Evolutionary conservation across 2,888 invertebrate species (phyloP).

Genomic region (Zootermopsis nevadensis): DNA sequence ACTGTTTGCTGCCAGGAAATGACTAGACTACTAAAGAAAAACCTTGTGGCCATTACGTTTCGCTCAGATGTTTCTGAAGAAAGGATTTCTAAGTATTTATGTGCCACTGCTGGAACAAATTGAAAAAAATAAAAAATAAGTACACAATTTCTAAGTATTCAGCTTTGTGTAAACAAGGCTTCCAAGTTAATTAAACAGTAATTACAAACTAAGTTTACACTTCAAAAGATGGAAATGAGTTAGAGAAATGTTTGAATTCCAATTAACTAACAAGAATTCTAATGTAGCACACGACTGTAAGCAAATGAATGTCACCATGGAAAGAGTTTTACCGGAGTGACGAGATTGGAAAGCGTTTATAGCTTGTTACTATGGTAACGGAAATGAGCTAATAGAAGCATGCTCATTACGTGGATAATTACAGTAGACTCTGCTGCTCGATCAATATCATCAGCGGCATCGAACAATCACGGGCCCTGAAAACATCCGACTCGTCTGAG

Average conservation of each 20-base stretch:
- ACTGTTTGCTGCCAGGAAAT: too few relatives aligned
- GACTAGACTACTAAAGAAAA: too few relatives aligned
- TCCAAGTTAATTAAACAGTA: conserved; percentile 5
- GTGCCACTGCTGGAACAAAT: too few relatives aligned
- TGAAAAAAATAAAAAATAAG: too few relatives aligned
- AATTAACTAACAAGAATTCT: background rate
- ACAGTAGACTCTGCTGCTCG: too few relatives aligned
- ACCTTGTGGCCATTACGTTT: too few relatives aligned
- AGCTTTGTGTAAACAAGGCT: background rate
- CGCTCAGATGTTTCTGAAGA: too few relatives aligned
- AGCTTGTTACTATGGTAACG: background rate
- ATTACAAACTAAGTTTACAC: background rate
- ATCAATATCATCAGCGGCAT: too few relatives aligned
- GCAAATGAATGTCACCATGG: background rate
- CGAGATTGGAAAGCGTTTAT: background rate
- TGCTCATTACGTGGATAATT: background rate
- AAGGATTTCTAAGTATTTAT: too few relatives aligned
- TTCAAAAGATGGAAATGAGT: background rate
- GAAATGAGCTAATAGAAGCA: background rate
- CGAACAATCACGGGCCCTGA: too few relatives aligned
- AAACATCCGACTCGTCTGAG: background rate
- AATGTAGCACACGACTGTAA: background rate
- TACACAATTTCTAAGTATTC: too few relatives aligned
- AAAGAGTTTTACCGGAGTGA: background rate
- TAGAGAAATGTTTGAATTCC: background rate